phyloP scores from a whole-genome alignment of 2,113 vertebrate species.

The Carlito syrichta region DNA sequence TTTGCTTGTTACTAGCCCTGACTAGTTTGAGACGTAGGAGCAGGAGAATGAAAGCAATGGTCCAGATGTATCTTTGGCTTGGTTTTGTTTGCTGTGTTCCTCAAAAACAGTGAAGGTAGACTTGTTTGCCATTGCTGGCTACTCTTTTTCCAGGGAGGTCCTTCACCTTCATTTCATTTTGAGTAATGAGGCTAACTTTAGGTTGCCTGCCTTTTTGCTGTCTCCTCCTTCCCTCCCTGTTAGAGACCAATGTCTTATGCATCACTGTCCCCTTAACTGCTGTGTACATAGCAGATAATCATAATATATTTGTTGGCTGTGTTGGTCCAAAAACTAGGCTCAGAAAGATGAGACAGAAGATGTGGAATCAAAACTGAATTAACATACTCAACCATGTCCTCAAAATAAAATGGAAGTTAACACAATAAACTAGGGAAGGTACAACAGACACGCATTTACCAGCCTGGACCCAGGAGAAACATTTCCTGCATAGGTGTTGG shows the following conservation, averaged over 20 bases:
- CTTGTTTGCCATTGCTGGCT: rapidly evolving
- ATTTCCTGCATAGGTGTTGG: neutral
- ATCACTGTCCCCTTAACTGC: neutral
- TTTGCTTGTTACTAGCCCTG: neutral
- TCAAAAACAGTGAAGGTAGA: neutral
- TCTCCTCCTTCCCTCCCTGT: neutral
- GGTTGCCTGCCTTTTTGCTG: neutral
- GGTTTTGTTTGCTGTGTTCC: neutral
- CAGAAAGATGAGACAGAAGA: neutral
- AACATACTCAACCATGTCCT: neutral
- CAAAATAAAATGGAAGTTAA: neutral
- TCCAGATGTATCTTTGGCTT: neutral
- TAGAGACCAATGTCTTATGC: neutral
- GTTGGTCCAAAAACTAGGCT: neutral
- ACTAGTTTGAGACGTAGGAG: neutral
- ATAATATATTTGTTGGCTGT: neutral
- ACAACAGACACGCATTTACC: rapidly evolving
- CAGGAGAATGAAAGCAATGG: neutral
- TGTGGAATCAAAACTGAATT: neutral
- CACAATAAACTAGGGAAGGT: neutral
- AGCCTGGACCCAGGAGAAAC: too few species aligned
- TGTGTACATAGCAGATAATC: neutral
- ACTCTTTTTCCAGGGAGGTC: neutral
- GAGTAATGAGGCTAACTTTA: neutral
- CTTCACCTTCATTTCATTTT: neutral